phyloP scores from a whole-genome alignment of 2,113 vertebrate species.

The Aldabrachelys gigantea region DNA sequence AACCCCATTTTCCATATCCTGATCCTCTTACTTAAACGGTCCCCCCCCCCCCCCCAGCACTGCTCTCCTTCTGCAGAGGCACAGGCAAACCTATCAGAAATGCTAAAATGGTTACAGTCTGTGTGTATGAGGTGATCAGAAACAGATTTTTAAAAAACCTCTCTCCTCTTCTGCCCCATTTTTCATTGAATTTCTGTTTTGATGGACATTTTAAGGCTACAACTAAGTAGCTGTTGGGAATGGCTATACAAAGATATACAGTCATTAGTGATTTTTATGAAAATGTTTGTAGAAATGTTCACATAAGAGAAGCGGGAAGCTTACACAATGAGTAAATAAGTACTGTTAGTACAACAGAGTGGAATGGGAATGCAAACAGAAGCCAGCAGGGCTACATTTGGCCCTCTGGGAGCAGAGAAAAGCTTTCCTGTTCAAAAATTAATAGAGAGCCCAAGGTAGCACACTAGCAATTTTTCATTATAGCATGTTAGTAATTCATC shows the following conservation, averaged over 20 bases:
- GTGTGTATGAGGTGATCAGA: not conserved
- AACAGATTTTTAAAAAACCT: not conserved
- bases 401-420: not conserved
- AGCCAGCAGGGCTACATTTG: not conserved
- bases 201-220: not conserved
- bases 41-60: not conserved
- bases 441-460: not conserved
- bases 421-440: not conserved
- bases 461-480: not conserved
- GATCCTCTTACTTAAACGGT: not conserved
- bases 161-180: not conserved
- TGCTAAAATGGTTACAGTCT: not conserved
- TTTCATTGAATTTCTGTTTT: not conserved
- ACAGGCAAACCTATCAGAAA: not conserved
- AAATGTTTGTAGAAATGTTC: not conserved
- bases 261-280: not conserved
- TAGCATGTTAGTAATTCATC: not conserved
- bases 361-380: not conserved
- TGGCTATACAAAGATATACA: not conserved
- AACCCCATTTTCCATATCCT: not conserved
- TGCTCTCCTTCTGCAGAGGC: not conserved
- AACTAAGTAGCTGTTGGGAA: not conserved
- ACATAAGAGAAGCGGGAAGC: not conserved
- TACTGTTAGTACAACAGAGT: not conserved
- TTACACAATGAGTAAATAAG: not conserved